Conservation (phyloP, 2,888 invertebrate species). For the Drosophila greeni region DNA sequence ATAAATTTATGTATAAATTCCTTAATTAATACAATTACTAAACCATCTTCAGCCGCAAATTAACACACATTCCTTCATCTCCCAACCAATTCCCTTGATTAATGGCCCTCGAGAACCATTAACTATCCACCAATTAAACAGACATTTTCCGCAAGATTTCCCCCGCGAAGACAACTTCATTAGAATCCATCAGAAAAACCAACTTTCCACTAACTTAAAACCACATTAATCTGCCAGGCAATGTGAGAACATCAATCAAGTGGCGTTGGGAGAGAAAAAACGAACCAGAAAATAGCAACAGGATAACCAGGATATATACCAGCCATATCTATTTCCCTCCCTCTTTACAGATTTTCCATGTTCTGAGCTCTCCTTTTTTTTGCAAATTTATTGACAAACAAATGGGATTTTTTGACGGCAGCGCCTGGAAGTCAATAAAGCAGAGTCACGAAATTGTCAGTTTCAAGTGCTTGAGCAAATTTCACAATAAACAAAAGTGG, state of each 20-base stretch:
- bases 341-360: conserved; percentile 16
- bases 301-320: conserved; percentile 32
- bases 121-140: conserved; percentile 20
- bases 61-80: background rate
- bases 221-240: conserved; percentile 59
- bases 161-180: conserved; percentile 40
- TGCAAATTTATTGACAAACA: conserved; percentile 69
- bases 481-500: conserved; percentile 61
- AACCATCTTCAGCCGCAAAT: background rate
- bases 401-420: conserved; percentile 67
- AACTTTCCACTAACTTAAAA: conserved; percentile 67
- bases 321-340: conserved; percentile 25
- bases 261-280: conserved; percentile 25
- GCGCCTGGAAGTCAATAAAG: conserved; percentile 70
- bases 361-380: conserved; percentile 36
- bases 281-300: conserved; percentile 31
- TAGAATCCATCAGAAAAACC: conserved; percentile 29
- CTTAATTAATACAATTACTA: background rate
- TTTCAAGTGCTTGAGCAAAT: conserved; percentile 72
- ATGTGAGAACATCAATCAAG: conserved; percentile 65
- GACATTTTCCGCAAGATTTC: conserved; percentile 42
- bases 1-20: too few species aligned
- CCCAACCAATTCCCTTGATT: conserved; percentile 23
- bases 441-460: conserved; percentile 69
- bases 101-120: conserved; percentile 23